phyloP scores from a whole-genome alignment of 23 tunicate species.

The Botrylloides violaceus region DNA sequence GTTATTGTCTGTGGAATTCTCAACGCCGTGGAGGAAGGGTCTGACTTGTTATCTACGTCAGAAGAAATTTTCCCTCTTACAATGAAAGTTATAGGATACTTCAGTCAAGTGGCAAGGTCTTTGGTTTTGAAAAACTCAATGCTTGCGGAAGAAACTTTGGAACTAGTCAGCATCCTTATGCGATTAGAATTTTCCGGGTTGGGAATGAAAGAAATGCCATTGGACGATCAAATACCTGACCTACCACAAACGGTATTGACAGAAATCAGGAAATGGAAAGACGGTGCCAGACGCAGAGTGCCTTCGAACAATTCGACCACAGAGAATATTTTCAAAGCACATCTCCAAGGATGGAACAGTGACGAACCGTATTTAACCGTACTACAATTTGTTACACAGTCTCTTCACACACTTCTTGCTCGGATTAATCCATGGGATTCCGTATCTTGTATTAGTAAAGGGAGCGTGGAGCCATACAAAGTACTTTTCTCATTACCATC shows the following conservation, averaged over 20 bases:
- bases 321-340: not conserved
- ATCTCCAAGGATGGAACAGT: not conserved
- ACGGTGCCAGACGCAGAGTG: not conserved
- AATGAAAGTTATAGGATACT: not conserved
- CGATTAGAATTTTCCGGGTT: not conserved
- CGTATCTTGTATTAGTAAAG: not conserved
- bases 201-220: not conserved
- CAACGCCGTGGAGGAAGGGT: not conserved
- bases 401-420: slow-evolving; percentile 1
- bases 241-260: not conserved
- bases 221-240: not conserved
- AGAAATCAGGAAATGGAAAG: slow-evolving; percentile 13
- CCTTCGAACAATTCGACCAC: not conserved
- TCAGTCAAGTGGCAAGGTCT: not conserved
- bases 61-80: not conserved
- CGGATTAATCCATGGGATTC: not conserved
- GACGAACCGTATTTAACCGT: slow-evolving; percentile 15
- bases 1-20: not conserved
- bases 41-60: not conserved
- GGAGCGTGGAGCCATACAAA: not conserved
- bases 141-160: not conserved
- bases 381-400: not conserved
- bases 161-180: not conserved
- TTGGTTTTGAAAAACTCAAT: not conserved
- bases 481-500: not conserved